Base-by-base conservation (phyloP, 2,888 invertebrate genomes). In the Volucella inanis region DNA sequence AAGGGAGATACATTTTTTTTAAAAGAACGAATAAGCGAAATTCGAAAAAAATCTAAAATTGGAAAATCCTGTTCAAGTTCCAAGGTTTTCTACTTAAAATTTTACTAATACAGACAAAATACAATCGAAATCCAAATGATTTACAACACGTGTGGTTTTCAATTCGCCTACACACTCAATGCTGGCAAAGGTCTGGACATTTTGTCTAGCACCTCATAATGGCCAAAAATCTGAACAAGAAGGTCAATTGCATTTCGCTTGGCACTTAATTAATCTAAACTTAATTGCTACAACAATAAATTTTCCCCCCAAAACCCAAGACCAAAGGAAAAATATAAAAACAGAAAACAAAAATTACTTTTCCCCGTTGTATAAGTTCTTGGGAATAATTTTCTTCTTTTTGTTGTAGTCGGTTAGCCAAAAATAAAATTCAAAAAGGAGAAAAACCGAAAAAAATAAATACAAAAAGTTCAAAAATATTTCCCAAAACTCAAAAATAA, bases 171-270 rank as follows among this genome's bases (percentile, higher is more conserved):
- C 61, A 86, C 83, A 79, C 47, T 71, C 57, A 49, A 49, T 41
- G 59, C 55, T 31, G 50, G 52, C 47, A 67, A 70, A 77, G 59
- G 52, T 82, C 88, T 88, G 89, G 89, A 88, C 88, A 89, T 70
- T 81, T 87, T 89, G 89, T 89, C 89, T 89, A 88, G 76, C 87
- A 81, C 87, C 87, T 81, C 79, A 65, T 70, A 64, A 64, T 57
- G 57, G 62, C 54, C 41, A 77, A 41, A 39, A 43, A 39, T 86
- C 81, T 31, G 31, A 31, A 31, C 31, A 31, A 31, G 84, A 90
- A 90, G 90, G 90, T 90, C 90, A 89, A 90, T 89, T 90, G 89
- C 89, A 90, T 89, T 90, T 90, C 87, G 88, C 88, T 64, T 84
- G 75, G 61, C 84, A 80, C 80, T 80, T 67, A 84, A 84, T 84